Conservation (phyloP, 2,113 vertebrate species). For the Recurvirostra avosetta region DNA sequence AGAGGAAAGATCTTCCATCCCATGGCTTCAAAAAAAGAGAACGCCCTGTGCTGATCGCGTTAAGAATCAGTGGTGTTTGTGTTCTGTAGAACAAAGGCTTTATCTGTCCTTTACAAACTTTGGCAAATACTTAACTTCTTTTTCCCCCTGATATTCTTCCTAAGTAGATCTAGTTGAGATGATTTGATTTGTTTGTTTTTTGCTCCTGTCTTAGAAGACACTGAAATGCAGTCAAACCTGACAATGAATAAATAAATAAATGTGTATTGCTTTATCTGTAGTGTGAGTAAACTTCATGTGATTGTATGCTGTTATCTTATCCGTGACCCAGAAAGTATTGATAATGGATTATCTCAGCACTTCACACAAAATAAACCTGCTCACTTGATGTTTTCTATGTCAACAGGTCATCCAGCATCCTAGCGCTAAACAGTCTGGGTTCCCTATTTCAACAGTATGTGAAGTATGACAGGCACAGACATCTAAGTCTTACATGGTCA, state of each 20-base stretch:
- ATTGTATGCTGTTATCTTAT: neutral
- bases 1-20: neutral
- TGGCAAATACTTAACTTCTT: neutral
- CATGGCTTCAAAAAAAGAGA: neutral
- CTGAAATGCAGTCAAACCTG: neutral
- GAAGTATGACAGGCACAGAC: neutral
- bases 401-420: neutral
- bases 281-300: neutral
- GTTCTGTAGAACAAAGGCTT: neutral
- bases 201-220: neutral
- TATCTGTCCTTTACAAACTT: neutral
- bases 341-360: neutral
- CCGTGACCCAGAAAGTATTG: neutral
- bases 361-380: neutral
- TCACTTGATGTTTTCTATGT: neutral
- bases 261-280: neutral
- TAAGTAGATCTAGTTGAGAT: neutral
- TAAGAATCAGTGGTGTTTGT: neutral
- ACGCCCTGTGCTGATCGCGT: neutral
- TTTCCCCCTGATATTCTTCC: neutral
- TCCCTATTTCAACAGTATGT: neutral
- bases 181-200: neutral
- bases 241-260: neutral
- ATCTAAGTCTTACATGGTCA: neutral
- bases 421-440: neutral